Conservation (phyloP, 2,797 vertebrate genomes). For the Parauchenoglanis punctatus region DNA sequence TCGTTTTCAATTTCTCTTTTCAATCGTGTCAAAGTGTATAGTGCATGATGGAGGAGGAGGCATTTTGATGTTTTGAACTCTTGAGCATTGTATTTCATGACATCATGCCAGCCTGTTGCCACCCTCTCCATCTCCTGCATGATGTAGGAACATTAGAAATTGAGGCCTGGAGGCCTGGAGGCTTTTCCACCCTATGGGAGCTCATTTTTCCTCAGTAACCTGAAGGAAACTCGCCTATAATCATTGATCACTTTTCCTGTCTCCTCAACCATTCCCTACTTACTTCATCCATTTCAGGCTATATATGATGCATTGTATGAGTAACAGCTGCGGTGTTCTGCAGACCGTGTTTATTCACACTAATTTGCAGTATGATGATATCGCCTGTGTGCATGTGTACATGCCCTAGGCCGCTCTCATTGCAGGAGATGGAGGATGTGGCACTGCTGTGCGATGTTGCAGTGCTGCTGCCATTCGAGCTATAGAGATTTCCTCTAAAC, state of each 20-base stretch:
- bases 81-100: conserved; percentile 76
- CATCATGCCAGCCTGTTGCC: conserved; percentile 63
- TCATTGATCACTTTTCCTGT: not conserved
- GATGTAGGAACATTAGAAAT: conserved; percentile 10
- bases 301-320: not conserved
- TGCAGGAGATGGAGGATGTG: conserved; percentile 63
- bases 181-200: not conserved
- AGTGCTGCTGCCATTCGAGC: conserved; percentile 55
- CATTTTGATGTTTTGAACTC: conserved; percentile 80
- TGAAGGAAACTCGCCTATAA: not conserved
- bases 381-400: not conserved
- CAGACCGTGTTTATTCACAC: not conserved
- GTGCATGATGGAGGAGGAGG: conserved; percentile 80
- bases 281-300: not conserved
- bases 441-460: conserved; percentile 58
- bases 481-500: conserved; percentile 65
- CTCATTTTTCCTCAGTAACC: conserved; percentile 14
- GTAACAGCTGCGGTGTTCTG: not conserved
- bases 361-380: conserved; percentile 6
- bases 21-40: conserved; percentile 78
- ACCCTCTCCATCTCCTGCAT: conserved; percentile 62
- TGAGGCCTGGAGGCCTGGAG: not conserved
- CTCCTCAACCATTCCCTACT: not conserved
- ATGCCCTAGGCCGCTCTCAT: conserved; percentile 21
- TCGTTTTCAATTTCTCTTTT: conserved; percentile 64